Percentiles rank a stretch among this genome's conserved stretches.
phyloP scores from a whole-genome alignment of 2,888 invertebrate genomes.

The Synanthedon tipuliformis region DNA sequence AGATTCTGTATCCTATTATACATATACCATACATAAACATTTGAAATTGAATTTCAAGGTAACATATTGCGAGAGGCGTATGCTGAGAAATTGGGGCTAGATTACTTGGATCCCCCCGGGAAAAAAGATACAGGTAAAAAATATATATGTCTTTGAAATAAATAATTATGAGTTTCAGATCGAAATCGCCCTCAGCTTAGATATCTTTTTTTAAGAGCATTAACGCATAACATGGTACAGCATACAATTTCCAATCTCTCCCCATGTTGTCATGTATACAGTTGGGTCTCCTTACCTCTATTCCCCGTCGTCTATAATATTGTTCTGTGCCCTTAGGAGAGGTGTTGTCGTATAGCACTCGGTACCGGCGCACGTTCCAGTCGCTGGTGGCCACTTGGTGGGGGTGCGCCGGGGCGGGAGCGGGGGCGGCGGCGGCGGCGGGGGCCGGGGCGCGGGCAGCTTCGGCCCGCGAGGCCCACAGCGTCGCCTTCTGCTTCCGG shows the following conservation, averaged over 20 bases:
- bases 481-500: conserved; percentile 86
- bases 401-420: conserved; percentile 70
- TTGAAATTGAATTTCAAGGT: conserved; percentile 26
- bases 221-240: too few species aligned
- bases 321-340: conserved; percentile 45
- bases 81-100: conserved; percentile 40
- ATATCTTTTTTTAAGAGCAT: too few species aligned
- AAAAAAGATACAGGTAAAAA: conserved; percentile 42
- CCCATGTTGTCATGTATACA: too few species aligned
- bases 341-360: conserved; percentile 81
- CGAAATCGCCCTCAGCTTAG: too few species aligned
- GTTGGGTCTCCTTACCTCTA: too few species aligned
- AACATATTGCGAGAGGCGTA: conserved; percentile 54
- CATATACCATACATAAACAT: background rate
- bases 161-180: too few species aligned
- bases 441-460: conserved; percentile 67
- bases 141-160: background rate
- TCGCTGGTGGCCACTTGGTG: conserved; percentile 80
- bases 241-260: too few species aligned
- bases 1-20: background rate
- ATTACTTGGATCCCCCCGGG: conserved; percentile 32
- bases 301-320: background rate
- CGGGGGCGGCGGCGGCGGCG: conserved; percentile 22
- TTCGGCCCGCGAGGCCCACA: conserved; percentile 79
- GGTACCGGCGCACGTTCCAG: conserved; percentile 90